These are phyloP conservation scores for Drosophila melanosoma DNA, from an alignment of 2,888 invertebrate species.

Conservation along the genomic window DNA sequence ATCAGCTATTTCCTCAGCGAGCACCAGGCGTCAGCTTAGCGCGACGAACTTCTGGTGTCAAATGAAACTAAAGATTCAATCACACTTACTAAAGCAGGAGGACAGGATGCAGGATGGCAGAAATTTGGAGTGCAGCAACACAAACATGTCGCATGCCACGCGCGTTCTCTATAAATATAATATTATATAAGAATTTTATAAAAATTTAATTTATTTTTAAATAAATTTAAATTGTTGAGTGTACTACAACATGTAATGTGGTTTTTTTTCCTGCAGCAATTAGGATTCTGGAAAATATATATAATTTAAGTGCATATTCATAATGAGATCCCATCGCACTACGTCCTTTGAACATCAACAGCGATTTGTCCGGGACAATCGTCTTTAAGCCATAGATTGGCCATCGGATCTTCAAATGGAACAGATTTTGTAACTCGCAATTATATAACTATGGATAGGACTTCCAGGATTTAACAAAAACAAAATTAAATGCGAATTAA, in stretches of 20 bases:
- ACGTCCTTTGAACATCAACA: neutral
- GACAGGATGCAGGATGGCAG: slow-evolving; percentile 9
- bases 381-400: neutral
- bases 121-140: slow-evolving; percentile 33
- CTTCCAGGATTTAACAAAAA: no score
- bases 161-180: slow-evolving; percentile 62
- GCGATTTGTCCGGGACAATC: neutral
- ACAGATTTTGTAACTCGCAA: neutral
- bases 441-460: no score
- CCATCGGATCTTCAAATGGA: neutral
- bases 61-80: slow-evolving; percentile 75
- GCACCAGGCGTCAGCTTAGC: slow-evolving; percentile 35
- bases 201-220: slow-evolving; percentile 78
- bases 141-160: slow-evolving; percentile 33
- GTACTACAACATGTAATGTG: slow-evolving; percentile 20
- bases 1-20: neutral
- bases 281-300: neutral
- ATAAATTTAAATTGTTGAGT: slow-evolving; percentile 74
- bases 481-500: neutral
- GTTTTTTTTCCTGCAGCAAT: neutral
- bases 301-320: neutral
- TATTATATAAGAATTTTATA: slow-evolving; percentile 74
- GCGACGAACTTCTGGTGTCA: slow-evolving; percentile 65
- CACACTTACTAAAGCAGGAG: slow-evolving; percentile 61
- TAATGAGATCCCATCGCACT: neutral